Conservation (phyloP, 2,888 invertebrate genomes). For the Hyles lineata region DNA sequence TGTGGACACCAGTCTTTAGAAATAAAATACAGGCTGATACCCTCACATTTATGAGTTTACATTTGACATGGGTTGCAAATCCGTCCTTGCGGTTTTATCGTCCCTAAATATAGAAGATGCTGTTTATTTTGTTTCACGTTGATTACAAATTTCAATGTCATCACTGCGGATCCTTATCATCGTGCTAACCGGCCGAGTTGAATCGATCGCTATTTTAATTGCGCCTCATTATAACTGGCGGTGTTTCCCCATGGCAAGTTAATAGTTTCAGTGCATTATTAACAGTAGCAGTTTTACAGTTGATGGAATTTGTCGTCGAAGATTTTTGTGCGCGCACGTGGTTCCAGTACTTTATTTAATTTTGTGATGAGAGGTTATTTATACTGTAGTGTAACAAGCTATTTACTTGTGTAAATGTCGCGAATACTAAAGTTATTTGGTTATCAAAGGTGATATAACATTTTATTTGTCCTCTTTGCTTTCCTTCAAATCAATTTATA, state of each 20-base stretch:
- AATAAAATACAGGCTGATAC: too few species aligned
- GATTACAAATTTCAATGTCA: conserved; percentile 24
- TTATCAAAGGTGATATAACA: too few species aligned
- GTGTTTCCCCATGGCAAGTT: not conserved
- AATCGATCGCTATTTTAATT: conserved; percentile 13
- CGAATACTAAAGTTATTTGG: too few species aligned
- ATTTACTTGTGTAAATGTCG: too few species aligned
- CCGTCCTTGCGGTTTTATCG: not conserved
- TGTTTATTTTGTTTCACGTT: conserved; percentile 9
- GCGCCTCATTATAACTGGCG: not conserved
- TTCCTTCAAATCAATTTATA: too few species aligned
- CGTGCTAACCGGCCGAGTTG: not conserved
- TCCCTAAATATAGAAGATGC: not conserved
- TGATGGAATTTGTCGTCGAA: not conserved
- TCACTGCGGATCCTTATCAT: conserved; percentile 1
- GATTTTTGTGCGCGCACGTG: not conserved
- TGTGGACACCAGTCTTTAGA: too few species aligned
- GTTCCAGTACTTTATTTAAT: not conserved
- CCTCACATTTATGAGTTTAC: too few species aligned
- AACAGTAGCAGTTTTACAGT: not conserved
- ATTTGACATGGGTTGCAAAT: not conserved
- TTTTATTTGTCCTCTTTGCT: too few species aligned
- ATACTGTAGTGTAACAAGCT: too few species aligned
- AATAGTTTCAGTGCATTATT: not conserved
- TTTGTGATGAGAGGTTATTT: too few species aligned